Evolutionary conservation across 2,797 vertebrate species (phyloP).

Genomic region (Heterohyrax brucei): DNA sequence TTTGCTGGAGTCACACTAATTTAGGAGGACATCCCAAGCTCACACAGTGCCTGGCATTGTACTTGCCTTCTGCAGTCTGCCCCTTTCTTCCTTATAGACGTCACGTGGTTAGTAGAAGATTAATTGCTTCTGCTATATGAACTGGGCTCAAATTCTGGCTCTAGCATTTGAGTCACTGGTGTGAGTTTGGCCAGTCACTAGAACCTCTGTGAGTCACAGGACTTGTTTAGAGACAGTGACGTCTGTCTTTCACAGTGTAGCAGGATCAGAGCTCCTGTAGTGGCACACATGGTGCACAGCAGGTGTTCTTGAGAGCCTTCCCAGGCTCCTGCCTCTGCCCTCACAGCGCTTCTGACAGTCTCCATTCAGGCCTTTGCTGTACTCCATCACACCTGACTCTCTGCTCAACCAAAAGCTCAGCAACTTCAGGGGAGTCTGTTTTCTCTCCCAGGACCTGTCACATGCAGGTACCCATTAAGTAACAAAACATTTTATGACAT

Average conservation of each 20-base stretch:
- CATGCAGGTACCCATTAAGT: neutral
- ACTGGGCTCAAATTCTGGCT: constrained; percentile 44
- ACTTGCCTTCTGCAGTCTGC: constrained; percentile 18
- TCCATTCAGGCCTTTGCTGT: neutral
- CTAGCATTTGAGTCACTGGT: neutral
- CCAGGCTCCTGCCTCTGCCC: neutral
- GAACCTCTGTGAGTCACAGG: constrained; percentile 28
- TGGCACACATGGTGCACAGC: constrained; percentile 13
- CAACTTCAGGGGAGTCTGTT: neutral
- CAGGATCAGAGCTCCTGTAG: constrained; percentile 15
- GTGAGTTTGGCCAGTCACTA: constrained; percentile 8
- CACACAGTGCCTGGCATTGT: neutral
- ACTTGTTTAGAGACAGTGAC: neutral
- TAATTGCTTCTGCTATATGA: constrained; percentile 23
- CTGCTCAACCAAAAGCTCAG: neutral
- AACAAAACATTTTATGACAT: neutral
- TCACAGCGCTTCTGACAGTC: neutral
- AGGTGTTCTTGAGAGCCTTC: neutral
- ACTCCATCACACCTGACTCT: neutral
- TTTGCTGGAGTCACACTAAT: neutral
- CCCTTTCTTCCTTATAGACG: neutral
- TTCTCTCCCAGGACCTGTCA: neutral
- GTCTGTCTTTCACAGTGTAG: constrained; percentile 44
- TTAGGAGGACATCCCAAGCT: neutral
- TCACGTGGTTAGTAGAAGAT: constrained; percentile 29